Base-by-base conservation (phyloP, 2,888 invertebrate species). In the Chalcis sispes region DNA sequence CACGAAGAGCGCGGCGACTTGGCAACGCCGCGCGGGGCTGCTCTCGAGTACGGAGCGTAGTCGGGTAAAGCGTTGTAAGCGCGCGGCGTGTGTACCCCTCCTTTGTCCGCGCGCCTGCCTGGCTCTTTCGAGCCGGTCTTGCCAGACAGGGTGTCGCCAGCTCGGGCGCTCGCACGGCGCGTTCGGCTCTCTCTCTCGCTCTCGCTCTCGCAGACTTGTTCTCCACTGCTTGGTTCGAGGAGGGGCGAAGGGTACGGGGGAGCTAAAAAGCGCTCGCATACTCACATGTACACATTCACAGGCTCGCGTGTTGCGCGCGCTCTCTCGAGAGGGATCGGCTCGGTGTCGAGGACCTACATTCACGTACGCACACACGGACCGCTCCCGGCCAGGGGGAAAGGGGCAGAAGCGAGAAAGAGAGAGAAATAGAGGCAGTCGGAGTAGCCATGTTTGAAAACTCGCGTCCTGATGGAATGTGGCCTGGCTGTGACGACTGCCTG, bases 101-200 rank as follows among this genome's bases (percentile, higher is more conserved):
- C 77, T 77, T 72, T 77, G 77, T 77, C 72, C 77, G 71, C 56
- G 4, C 65, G 71, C 80, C 86, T 75, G 61, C 61, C 74, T 82
- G 46, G 82, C 85, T 85, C 85, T n/a, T 50, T 84, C 94, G 89
- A 93, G 87, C 86, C 90, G 92, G 92, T 93, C 93, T 93, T 92
- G 93, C 95, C 95, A 95, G 95, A 95, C 95, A 95, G 94, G 94
- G 95, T 95, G 95, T 95, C 95, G 95, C 95, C 95, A 92, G 83
- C 77, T 80, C 82, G 79, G 82, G 10, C 20, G 20, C 66, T 79
- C 82, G 78, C 74, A 20, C 54, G 42, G 27, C 69, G 48, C 67
- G 54, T 23, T 20, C 56, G 58, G 58, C 48, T n/a, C 50, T 48
- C 27, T 40, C 54, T 29, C 54, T 18, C 25, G 18, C 52, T 50